A percentile compares a stretch with the other conserved stretches of the same genome.
Conservation (phyloP, 2,797 vertebrate species). For the Halcyon chelicuti region DNA sequence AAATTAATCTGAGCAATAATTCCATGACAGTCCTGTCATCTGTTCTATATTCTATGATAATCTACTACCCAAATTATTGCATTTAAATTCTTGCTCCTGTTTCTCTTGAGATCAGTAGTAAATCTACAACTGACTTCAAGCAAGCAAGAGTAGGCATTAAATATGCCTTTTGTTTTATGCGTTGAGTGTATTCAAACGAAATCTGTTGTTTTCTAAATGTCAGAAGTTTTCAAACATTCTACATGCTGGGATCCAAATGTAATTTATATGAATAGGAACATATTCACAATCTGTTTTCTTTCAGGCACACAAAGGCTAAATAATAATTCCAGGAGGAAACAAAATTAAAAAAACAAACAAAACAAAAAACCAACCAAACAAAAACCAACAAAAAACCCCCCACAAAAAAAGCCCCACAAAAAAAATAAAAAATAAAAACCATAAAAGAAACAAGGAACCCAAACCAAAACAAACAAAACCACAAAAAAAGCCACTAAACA, state of each 20-base stretch:
- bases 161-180: background rate
- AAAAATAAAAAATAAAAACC: too few species aligned
- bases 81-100: background rate
- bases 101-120: background rate
- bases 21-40: background rate
- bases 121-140: background rate
- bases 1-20: background rate
- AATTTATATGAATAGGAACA: background rate
- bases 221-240: background rate
- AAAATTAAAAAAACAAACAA: fast-evolving
- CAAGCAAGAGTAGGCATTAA: background rate
- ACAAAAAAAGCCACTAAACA: too few species aligned
- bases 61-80: background rate
- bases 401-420: too few species aligned
- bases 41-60: background rate
- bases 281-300: background rate
- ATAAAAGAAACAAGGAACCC: too few species aligned
- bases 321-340: background rate
- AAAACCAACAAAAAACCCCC: too few species aligned
- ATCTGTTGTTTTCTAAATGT: background rate
- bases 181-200: background rate
- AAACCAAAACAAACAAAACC: background rate
- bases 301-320: background rate
- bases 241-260: background rate
- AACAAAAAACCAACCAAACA: too few species aligned